Conservation (phyloP, 2,888 invertebrate species). For the Drosophila subquinaria region DNA sequence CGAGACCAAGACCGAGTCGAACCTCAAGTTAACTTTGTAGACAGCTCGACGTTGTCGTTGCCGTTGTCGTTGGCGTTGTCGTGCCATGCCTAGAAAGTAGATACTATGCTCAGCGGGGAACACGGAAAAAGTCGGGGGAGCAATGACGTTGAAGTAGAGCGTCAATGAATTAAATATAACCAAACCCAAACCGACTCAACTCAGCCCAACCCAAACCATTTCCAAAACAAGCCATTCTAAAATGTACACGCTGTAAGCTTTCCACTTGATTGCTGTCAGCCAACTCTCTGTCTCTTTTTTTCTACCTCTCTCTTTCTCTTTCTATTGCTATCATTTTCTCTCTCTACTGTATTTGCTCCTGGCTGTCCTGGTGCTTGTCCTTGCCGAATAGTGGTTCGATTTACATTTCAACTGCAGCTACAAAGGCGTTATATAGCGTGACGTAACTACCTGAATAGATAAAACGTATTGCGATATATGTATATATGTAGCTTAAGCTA, state of each 20-base stretch:
- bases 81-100: slow-evolving; percentile 58
- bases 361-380: slow-evolving; percentile 46
- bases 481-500: slow-evolving; percentile 10
- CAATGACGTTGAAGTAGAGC: slow-evolving; percentile 75
- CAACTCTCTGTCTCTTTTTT: slow-evolving; percentile 11
- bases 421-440: slow-evolving; percentile 56
- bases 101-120: slow-evolving; percentile 8
- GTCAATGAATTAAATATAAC: slow-evolving; percentile 77
- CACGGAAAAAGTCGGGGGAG: slow-evolving; percentile 8
- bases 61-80: slow-evolving; percentile 36
- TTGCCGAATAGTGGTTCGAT: slow-evolving; percentile 75
- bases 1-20: slow-evolving; percentile 10
- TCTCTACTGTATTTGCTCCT: not conserved
- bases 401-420: slow-evolving; percentile 77
- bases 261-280: slow-evolving; percentile 74
- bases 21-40: slow-evolving; percentile 43
- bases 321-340: not conserved
- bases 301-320: not conserved
- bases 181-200: slow-evolving; percentile 10
- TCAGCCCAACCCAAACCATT: slow-evolving; percentile 8
- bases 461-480: slow-evolving; percentile 29
- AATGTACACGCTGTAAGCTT: slow-evolving; percentile 74
- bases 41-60: slow-evolving; percentile 40
- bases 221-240: slow-evolving; percentile 64
- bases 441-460: slow-evolving; percentile 69